Evolutionary conservation across 2,888 invertebrate species (phyloP).

Genomic region (Fabriciana adippe): DNA sequence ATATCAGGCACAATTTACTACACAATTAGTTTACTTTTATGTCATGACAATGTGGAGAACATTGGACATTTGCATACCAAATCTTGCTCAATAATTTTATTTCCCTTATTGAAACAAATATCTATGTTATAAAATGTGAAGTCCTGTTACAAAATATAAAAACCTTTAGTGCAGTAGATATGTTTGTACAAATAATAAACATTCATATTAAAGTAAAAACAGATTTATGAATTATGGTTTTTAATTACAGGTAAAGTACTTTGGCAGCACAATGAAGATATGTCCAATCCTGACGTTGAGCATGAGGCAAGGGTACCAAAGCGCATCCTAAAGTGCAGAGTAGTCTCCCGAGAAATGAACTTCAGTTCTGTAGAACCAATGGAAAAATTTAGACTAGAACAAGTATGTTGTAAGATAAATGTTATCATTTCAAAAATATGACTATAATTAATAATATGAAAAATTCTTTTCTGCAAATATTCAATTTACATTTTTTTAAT

Average conservation of each 20-base stretch:
- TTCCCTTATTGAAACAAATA: too few species aligned
- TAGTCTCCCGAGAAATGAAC: slow-evolving; percentile 94
- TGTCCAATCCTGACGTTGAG: slow-evolving; percentile 93
- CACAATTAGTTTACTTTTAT: neutral
- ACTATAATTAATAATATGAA: too few species aligned
- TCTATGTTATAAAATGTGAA: too few species aligned
- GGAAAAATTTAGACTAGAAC: slow-evolving; percentile 97
- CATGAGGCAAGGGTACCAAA: slow-evolving; percentile 99
- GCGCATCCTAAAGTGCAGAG: slow-evolving; percentile 95
- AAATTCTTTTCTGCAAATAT: too few species aligned
- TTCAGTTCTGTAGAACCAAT: slow-evolving; percentile 95
- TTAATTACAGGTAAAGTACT: slow-evolving; percentile 88
- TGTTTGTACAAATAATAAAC: too few species aligned
- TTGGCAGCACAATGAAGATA: slow-evolving; percentile 98
- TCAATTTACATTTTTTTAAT: too few species aligned
- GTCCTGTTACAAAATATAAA: too few species aligned
- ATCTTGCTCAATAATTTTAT: too few species aligned
- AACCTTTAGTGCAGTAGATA: too few species aligned
- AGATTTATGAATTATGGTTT: too few species aligned
- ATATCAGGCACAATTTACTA: neutral
- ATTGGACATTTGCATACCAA: too few species aligned
- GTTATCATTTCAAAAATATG: neutral
- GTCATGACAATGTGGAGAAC: neutral
- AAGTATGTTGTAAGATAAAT: slow-evolving; percentile 56
- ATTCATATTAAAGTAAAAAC: too few species aligned